phyloP scores from a whole-genome alignment of 2,113 vertebrate genomes.

The Oceanites oceanicus region DNA sequence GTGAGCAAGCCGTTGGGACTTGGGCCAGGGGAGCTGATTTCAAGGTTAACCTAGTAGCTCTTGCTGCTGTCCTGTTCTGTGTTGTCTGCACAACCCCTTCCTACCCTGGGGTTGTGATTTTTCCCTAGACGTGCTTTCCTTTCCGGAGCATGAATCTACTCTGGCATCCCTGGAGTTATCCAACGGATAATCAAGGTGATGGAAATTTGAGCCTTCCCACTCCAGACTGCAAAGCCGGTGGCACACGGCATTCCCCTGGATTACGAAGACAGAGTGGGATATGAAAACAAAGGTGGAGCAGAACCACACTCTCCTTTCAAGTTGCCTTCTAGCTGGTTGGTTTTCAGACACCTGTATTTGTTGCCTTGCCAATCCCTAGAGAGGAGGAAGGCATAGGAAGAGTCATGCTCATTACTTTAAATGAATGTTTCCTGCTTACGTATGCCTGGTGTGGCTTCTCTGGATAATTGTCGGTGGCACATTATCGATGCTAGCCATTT shows the following conservation, averaged over 20 bases:
- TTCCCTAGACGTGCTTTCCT: neutral
- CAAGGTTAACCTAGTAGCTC: fast-evolving
- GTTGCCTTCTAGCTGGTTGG: neutral
- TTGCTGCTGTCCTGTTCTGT: neutral
- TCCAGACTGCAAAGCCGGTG: fast-evolving
- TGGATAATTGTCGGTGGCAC: neutral
- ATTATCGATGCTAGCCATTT: fast-evolving
- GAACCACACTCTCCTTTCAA: neutral
- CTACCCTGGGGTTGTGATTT: neutral
- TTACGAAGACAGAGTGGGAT: fast-evolving
- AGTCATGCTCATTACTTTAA: neutral
- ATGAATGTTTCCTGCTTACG: neutral
- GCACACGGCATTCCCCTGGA: neutral
- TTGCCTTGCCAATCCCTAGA: neutral
- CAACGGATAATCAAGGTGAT: fast-evolving
- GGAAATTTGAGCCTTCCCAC: neutral
- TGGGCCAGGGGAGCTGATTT: neutral
- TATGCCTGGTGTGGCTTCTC: neutral
- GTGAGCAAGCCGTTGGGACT: neutral
- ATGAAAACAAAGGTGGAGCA: neutral
- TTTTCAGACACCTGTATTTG: neutral
- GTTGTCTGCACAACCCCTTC: neutral
- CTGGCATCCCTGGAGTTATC: neutral
- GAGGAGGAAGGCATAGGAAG: neutral
- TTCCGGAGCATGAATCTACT: neutral